Evolutionary conservation across 2,113 vertebrate species (phyloP).

Genomic region (Hyperopisus bebe): DNA sequence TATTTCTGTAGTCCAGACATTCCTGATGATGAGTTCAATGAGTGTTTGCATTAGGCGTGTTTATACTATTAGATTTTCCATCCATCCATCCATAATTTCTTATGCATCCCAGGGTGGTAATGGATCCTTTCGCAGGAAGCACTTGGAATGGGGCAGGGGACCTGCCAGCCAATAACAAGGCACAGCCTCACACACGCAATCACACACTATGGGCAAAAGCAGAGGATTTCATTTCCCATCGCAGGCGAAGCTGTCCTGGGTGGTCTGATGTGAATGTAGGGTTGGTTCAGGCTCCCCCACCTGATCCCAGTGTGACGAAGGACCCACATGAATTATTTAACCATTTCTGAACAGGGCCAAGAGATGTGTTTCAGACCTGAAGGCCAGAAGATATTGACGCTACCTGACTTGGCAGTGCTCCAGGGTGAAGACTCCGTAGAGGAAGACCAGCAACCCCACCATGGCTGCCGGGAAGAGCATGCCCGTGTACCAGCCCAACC

Average conservation of each 20-base stretch:
- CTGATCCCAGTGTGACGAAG: background rate
- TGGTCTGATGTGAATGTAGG: background rate
- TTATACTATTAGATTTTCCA: background rate
- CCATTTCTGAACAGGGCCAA: background rate
- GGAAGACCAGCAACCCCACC: slow-evolving; percentile 84
- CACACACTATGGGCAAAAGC: background rate
- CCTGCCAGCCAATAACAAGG: background rate
- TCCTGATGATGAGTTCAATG: background rate
- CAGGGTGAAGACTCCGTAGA: slow-evolving; percentile 84
- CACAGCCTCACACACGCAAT: background rate
- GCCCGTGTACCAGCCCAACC: slow-evolving; percentile 95
- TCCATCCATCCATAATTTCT: background rate
- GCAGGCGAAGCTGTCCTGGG: background rate
- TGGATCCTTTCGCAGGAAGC: background rate
- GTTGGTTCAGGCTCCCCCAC: background rate
- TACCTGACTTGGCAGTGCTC: slow-evolving; percentile 94
- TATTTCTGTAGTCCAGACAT: slow-evolving; percentile 1
- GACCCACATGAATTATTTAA: slow-evolving; percentile 6
- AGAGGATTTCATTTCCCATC: background rate
- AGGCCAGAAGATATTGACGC: slow-evolving; percentile 10
- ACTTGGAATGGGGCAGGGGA: background rate
- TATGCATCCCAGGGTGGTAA: background rate
- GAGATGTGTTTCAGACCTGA: background rate
- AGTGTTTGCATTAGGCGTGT: background rate
- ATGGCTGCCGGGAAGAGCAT: slow-evolving; percentile 94